These are phyloP conservation scores for Diglossa brunneiventris DNA, from an alignment of 2,113 vertebrate species.

Conservation along the genomic window DNA sequence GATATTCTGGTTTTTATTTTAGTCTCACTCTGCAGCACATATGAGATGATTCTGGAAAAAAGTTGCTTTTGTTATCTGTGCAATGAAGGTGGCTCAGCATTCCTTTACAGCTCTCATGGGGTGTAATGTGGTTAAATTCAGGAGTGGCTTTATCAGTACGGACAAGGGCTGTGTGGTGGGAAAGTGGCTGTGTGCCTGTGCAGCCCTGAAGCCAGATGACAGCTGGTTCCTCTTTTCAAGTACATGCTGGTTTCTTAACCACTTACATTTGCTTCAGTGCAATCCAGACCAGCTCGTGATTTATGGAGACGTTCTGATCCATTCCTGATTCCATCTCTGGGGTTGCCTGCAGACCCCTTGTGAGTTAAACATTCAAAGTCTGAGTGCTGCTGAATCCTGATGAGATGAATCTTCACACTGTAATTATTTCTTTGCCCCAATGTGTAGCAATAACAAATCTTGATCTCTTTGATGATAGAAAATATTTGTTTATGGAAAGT, in stretches of 20 bases:
- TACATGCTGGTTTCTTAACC: not conserved
- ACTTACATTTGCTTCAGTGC: not conserved
- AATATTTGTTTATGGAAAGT: not conserved
- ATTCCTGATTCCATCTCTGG: not conserved
- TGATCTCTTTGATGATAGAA: not conserved
- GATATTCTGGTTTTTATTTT: not conserved
- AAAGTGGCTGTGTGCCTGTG: not conserved
- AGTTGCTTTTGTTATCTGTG: not conserved
- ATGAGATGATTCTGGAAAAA: not conserved
- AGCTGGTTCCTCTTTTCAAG: not conserved
- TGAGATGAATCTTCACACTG: not conserved
- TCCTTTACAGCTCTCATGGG: not conserved
- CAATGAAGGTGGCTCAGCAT: not conserved
- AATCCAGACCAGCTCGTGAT: not conserved
- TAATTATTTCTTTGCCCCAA: not conserved
- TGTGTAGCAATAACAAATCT: not conserved
- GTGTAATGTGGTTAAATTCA: not conserved
- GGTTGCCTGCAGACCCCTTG: not conserved
- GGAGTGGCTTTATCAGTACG: not conserved
- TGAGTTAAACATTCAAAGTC: not conserved
- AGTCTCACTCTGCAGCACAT: not conserved
- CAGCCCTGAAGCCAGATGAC: not conserved
- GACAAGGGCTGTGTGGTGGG: not conserved
- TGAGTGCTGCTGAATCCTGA: not conserved
- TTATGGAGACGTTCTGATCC: not conserved